These are phyloP conservation scores for Netelia melanura DNA, from an alignment of 2,888 invertebrate genomes.

Conservation along the genomic window DNA sequence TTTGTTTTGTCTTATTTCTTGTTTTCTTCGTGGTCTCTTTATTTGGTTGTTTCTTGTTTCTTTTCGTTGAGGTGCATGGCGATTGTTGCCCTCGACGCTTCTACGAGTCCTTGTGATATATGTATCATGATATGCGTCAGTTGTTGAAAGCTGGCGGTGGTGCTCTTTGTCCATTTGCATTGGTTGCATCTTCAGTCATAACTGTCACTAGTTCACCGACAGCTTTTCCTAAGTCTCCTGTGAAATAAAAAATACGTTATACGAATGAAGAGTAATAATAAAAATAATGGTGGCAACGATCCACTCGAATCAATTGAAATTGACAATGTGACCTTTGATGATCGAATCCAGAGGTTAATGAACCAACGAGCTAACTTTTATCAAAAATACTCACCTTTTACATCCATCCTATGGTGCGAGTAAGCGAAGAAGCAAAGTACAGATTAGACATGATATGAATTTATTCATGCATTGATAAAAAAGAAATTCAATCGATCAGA, in stretches of 20 bases:
- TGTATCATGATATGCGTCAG: slow-evolving; percentile 69
- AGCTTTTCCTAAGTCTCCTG: slow-evolving; percentile 94
- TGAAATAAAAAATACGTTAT: slow-evolving; percentile 73
- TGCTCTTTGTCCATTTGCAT: slow-evolving; percentile 80
- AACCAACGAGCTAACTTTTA: too few species aligned
- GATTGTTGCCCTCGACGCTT: slow-evolving; percentile 7
- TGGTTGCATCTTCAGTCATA: slow-evolving; percentile 91
- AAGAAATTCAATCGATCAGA: background rate
- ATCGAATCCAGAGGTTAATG: background rate
- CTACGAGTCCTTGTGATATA: slow-evolving; percentile 51
- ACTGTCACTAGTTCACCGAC: slow-evolving; percentile 95
- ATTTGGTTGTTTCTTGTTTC: slow-evolving; percentile 7
- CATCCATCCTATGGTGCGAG: slow-evolving; percentile 84
- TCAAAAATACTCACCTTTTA: slow-evolving; percentile 81
- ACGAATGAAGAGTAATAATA: too few species aligned
- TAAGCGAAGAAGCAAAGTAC: slow-evolving; percentile 64
- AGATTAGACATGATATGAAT: slow-evolving; percentile 35
- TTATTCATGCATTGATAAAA: background rate
- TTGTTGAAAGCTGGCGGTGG: slow-evolving; percentile 83
- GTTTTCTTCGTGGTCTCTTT: background rate
- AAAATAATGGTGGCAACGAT: too few species aligned
- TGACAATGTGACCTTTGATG: background rate
- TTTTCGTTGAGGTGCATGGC: slow-evolving; percentile 16
- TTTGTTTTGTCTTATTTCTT: slow-evolving; percentile 4
- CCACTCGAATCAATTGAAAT: background rate